Conservation (phyloP, 2,113 vertebrate genomes). For the Apteryx owenii region DNA sequence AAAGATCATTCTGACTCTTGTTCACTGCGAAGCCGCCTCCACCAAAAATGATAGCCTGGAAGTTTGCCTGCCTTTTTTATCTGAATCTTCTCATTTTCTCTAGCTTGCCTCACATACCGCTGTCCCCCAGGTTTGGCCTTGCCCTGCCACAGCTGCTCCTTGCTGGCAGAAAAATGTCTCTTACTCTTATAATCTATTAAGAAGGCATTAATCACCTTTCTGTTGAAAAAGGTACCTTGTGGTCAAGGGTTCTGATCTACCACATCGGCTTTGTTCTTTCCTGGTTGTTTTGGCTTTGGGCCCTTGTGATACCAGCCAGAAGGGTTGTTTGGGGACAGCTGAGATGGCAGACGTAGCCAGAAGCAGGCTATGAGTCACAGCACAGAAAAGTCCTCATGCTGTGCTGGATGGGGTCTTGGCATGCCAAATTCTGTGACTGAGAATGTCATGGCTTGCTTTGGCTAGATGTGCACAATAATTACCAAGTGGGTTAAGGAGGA, state of each 20-base stretch:
- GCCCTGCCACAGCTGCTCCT: not conserved
- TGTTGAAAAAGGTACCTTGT: not conserved
- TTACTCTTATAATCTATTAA: not conserved
- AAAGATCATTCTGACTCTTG: not conserved
- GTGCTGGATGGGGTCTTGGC: not conserved
- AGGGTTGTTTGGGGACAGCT: conserved; percentile 23
- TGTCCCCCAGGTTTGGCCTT: not conserved
- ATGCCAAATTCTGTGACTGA: not conserved
- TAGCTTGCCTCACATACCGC: not conserved
- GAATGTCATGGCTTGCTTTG: conserved; percentile 1
- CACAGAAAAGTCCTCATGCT: not conserved
- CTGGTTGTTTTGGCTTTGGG: fast-evolving
- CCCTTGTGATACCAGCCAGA: not conserved
- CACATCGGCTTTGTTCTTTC: not conserved
- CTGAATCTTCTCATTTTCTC: not conserved
- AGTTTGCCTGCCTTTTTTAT: not conserved
- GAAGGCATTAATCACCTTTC: not conserved
- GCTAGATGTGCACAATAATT: not conserved
- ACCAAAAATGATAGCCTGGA: not conserved
- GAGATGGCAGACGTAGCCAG: not conserved
- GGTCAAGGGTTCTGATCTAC: not conserved
- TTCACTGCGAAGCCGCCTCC: not conserved
- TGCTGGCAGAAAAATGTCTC: fast-evolving
- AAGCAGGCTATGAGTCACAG: conserved; percentile 22
- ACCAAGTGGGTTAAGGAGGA: not conserved